Evolutionary conservation across 2,888 invertebrate species (phyloP), one percentile per base, ranked within the genome.

Genomic region (Campoplex capitator): DNA sequence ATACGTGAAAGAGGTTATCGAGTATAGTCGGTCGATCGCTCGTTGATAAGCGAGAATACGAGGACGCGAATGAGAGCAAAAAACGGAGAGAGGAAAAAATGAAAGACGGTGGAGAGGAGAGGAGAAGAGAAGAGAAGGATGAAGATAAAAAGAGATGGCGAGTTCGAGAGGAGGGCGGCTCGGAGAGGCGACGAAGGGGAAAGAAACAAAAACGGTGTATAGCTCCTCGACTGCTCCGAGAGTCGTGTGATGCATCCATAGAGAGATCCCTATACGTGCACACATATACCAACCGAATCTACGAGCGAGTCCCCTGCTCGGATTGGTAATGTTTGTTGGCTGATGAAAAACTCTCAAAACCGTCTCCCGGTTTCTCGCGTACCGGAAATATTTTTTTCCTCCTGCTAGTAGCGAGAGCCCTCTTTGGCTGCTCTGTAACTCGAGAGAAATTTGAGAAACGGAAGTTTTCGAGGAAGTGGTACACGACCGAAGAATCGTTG

Each of bases 401-500:
- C 35, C 9, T 8, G n/a, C 56, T 42, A 56, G 48, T 54, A 58
- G 16, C 38, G 23, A 76, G 38, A 68, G 23, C 18, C 65, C 18
- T 23, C 11, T 58, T 3, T 13, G 68, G 32, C 67, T 70, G 45
- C 77, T 23, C 23, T 23, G 85, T 85, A 85, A 85, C 67, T 73
- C 42, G 85, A 85, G 85, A 85, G 23, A 23, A 76, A 85, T 85
- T 84, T 78, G 58, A 68, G 67, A 78, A 82, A 67, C 85, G 85
- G 74, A 82, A 85, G 82, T 82, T 74, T 51, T 38, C 82, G 82
- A 78, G 85, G 74, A 85, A 82, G 77, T 73, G n/a, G 71, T 54
- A 35, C 18, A 71, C 70, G 62, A 62, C 38, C 35, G 23, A 45
- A 38, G 62, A 70, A 65, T 83, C 65, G 6, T 76, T 0, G 23